These are phyloP conservation scores for Hydropotes inermis DNA, from an alignment of 2,113 vertebrate species.

Conservation along the genomic window DNA sequence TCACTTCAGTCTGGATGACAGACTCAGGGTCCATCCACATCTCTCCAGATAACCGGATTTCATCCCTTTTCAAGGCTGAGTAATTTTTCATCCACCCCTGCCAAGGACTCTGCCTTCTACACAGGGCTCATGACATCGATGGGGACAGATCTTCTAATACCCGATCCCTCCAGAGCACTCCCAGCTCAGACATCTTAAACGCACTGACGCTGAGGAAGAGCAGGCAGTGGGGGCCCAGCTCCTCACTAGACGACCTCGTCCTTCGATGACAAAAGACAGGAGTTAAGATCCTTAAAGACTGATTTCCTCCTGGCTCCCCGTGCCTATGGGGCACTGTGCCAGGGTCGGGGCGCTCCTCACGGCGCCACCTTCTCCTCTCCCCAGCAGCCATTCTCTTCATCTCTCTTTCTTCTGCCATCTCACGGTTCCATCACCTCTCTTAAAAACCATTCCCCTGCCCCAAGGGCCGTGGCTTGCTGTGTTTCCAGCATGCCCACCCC, in stretches of 20 bases:
- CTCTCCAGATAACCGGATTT: no score
- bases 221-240: rapidly evolving
- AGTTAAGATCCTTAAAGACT: neutral
- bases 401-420: neutral
- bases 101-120: neutral
- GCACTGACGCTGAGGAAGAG: rapidly evolving
- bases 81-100: neutral
- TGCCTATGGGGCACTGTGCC: rapidly evolving
- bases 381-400: neutral
- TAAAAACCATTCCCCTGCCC: neutral
- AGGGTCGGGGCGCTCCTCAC: neutral
- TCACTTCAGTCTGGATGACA: no score
- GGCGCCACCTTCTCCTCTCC: neutral
- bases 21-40: no score
- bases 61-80: no score
- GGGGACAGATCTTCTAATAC: neutral
- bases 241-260: no score
- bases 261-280: neutral
- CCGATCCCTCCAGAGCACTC: rapidly evolving
- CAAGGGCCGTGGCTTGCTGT: neutral
- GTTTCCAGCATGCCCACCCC: neutral
- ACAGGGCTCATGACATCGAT: neutral
- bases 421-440: neutral
- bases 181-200: neutral
- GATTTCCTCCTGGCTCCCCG: neutral